Conservation (phyloP, 2,113 vertebrate genomes). For the Chloroceryle aenea region DNA sequence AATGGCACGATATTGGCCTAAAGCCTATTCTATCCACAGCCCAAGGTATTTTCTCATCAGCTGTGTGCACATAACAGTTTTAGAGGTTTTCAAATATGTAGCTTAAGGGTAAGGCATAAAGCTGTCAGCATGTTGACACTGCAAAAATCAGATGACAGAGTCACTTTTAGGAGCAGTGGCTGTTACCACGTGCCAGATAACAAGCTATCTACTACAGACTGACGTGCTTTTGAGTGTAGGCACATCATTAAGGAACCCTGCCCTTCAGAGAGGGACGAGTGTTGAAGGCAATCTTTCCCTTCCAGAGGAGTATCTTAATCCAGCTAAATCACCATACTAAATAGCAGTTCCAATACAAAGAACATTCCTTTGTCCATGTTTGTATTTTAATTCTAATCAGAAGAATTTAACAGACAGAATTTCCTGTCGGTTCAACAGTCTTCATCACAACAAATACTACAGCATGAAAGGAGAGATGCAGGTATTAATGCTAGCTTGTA, state of each 20-base stretch:
- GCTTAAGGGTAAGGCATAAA: not conserved
- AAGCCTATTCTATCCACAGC: not conserved
- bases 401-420: not conserved
- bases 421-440: not conserved
- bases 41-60: not conserved
- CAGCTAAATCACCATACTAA: not conserved
- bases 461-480: not conserved
- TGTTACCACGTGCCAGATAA: not conserved
- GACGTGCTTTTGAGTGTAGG: not conserved
- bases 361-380: not conserved
- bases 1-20: not conserved
- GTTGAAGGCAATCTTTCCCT: not conserved
- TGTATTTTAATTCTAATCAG: not conserved
- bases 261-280: not conserved
- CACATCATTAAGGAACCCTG: not conserved
- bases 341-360: not conserved
- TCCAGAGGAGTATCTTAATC: not conserved
- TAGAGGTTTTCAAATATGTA: not conserved
- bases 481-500: fast-evolving
- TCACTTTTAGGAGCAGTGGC: not conserved
- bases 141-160: not conserved
- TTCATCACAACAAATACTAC: not conserved
- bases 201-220: not conserved
- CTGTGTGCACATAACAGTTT: not conserved
- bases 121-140: not conserved